These are phyloP conservation scores for Ceyx melanurus DNA, from an alignment of 2,113 vertebrate genomes.

Conservation along the genomic window DNA sequence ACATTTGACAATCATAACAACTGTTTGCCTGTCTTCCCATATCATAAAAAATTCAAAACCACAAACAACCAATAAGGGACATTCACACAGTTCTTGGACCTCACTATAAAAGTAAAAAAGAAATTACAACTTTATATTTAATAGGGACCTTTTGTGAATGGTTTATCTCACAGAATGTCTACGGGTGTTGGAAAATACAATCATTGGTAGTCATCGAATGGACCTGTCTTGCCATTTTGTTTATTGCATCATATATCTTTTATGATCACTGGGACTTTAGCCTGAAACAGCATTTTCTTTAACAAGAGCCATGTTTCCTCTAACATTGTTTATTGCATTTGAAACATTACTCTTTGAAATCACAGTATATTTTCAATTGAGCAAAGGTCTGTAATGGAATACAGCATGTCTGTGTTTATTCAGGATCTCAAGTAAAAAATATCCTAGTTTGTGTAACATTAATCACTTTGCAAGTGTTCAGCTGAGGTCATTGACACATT, in stretches of 20 bases:
- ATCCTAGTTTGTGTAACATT: constrained; percentile 80
- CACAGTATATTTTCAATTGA: constrained; percentile 74
- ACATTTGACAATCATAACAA: constrained; percentile 78
- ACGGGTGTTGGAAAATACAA: constrained; percentile 73
- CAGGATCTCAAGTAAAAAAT: constrained; percentile 69
- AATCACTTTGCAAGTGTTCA: constrained; percentile 81
- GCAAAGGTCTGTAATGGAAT: constrained; percentile 80
- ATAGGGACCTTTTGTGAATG: constrained; percentile 66
- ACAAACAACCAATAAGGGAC: constrained; percentile 49
- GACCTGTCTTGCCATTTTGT: constrained; percentile 79
- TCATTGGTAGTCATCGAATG: constrained; percentile 71
- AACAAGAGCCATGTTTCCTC: constrained; percentile 78
- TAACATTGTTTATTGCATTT: constrained; percentile 78
- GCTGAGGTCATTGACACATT: constrained; percentile 83
- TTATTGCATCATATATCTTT: constrained; percentile 83
- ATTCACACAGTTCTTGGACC: constrained; percentile 25
- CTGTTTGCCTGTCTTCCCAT: constrained; percentile 72
- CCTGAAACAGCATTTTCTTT: constrained; percentile 83
- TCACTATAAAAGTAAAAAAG: constrained; percentile 56
- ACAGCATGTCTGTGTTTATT: constrained; percentile 81
- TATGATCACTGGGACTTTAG: constrained; percentile 79
- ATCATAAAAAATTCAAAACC: constrained; percentile 72
- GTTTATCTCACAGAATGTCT: constrained; percentile 69
- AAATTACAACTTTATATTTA: constrained; percentile 71
- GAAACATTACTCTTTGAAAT: constrained; percentile 80